These are phyloP conservation scores for Alectoris magna DNA, from an alignment of 2,797 vertebrate genomes.

Conservation along the genomic window DNA sequence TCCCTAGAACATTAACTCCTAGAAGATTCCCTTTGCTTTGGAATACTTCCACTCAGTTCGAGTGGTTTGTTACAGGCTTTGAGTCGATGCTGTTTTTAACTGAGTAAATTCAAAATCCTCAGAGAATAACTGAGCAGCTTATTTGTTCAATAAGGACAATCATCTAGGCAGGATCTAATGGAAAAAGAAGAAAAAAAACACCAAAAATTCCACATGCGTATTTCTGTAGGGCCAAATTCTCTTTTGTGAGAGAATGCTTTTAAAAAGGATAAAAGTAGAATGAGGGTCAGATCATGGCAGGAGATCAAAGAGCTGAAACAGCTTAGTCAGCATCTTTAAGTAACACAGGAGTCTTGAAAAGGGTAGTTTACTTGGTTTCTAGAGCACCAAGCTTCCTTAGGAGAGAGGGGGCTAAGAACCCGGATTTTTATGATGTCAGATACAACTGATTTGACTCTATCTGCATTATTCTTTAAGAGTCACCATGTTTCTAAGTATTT, in stretches of 20 bases:
- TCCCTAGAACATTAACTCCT: neutral
- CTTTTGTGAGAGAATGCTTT: neutral
- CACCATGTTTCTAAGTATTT: neutral
- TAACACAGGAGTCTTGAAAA: neutral
- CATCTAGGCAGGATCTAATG: neutral
- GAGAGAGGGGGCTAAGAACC: neutral
- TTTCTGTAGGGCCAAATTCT: conserved; percentile 41
- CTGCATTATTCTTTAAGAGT: neutral
- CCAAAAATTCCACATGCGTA: neutral
- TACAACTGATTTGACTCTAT: neutral
- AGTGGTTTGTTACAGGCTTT: neutral
- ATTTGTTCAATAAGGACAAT: neutral
- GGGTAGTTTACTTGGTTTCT: conserved; percentile 13
- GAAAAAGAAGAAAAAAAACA: neutral
- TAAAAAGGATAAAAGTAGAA: conserved; percentile 17
- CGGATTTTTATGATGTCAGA: neutral
- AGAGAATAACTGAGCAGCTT: neutral
- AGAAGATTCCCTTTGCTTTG: neutral
- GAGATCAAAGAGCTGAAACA: conserved; percentile 47
- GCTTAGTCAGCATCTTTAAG: conserved; percentile 31
- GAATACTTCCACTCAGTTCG: neutral
- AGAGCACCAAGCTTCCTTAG: neutral
- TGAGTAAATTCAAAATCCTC: neutral
- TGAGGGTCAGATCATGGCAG: conserved; percentile 12
- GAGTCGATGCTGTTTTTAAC: neutral